Base-by-base conservation (phyloP, 2,888 invertebrate genomes). In the Athalia cordata region DNA sequence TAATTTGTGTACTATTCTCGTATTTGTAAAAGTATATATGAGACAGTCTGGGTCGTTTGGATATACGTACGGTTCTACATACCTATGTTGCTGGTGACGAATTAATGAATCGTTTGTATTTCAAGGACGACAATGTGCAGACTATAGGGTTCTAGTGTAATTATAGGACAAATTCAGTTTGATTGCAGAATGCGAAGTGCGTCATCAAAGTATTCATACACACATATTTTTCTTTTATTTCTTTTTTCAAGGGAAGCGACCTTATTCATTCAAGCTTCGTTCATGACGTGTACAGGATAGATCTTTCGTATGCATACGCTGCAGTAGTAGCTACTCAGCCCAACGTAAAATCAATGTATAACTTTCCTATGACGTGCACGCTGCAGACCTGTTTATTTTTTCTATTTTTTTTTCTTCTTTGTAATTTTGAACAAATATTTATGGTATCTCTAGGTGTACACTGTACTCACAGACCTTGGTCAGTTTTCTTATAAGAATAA, bases 81-180 rank as follows among this genome's bases (percentile, higher is more conserved):
- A n/a, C n/a, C n/a, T 45, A 66, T 49, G 0, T 47, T 6, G 66
- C 47, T 66, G 49, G 47, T 66, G 47, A 49, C 66, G 7, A 49
- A 66, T 66, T 66, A 66, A 66, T 47, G 47, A 66, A 66, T 66
- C 66, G 64, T 5, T 64, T 45, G 43, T 49, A n/a, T 15, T 66
- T 13, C 66, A 13, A 66, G 66, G 47, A 66, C 66, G 66, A 66
- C 6, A 13, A 47, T 49, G 13, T 29, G 2, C 29, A 15, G 49
- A 6, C 66, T 3, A 13, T 4, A 66, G 47, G 66, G 47, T 49
- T 66, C 5, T 49, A 49, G 8, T 13, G 66, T 29, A 29, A 29
- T 29, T 29, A 29, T 29, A 49, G 66, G n/a, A 66, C 9, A 8
- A 66, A 66, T 66, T 49, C 49, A 8, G 13, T 66, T 49, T 9